Conservation (phyloP, 2,888 invertebrate species). For the Yponomeuta malinellus region DNA sequence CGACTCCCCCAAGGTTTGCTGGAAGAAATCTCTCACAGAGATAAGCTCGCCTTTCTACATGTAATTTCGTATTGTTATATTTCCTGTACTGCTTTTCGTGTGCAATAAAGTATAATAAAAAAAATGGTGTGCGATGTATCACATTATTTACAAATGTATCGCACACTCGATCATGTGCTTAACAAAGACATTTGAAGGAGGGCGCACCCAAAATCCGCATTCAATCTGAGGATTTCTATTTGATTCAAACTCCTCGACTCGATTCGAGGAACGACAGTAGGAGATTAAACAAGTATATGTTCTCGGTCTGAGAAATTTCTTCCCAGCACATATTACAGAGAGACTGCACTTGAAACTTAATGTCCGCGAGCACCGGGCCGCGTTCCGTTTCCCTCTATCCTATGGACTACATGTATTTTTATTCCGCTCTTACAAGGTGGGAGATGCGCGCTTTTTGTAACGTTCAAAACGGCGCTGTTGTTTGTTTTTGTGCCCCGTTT, state of each 20-base stretch:
- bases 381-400: constrained; percentile 41
- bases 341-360: constrained; percentile 46
- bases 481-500: not conserved
- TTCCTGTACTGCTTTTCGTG: no score
- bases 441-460: not conserved
- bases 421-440: not conserved
- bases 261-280: not conserved
- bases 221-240: no score
- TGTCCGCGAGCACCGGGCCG: constrained; percentile 41
- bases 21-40: no score
- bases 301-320: not conserved
- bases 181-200: no score
- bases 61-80: no score
- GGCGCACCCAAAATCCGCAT: no score
- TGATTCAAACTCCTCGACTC: not conserved
- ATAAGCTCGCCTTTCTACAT: no score
- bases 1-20: no score
- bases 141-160: no score
- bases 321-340: constrained; percentile 6
- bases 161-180: no score
- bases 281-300: not conserved
- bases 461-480: not conserved
- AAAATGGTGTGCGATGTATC: no score
- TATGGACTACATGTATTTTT: not conserved
- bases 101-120: no score